A percentile compares a stretch with the other conserved stretches of the same genome.
Conservation (phyloP, 1,140 invertebrate genomes). For the Luehdorfia chinensis region DNA sequence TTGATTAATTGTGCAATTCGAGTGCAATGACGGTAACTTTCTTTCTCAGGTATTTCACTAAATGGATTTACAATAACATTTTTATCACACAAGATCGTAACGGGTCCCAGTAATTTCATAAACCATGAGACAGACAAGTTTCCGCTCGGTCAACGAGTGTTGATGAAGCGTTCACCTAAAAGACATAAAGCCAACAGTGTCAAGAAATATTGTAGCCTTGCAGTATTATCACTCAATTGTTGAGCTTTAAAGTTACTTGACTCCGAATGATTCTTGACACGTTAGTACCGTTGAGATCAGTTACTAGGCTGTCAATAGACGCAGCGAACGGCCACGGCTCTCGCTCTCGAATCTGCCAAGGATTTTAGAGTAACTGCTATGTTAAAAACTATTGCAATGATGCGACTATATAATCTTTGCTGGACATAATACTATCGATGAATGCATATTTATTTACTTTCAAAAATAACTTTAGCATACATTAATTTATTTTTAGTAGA, state of each 20-base stretch:
- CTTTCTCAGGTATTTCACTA: constrained; percentile 47
- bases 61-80: constrained; percentile 26
- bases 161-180: constrained; percentile 64
- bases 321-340: constrained; percentile 53
- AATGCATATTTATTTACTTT: too few species aligned
- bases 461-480: too few species aligned
- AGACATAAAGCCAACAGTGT: constrained; percentile 44
- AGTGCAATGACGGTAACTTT: constrained; percentile 54
- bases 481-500: background rate
- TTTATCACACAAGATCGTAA: constrained; percentile 57
- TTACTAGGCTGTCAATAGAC: constrained; percentile 56
- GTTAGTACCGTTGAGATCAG: constrained; percentile 56
- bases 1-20: constrained; percentile 54
- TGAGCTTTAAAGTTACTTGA: constrained; percentile 9
- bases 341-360: constrained; percentile 48
- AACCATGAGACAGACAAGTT: constrained; percentile 66
- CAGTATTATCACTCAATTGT: background rate
- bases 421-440: too few species aligned
- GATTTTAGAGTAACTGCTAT: background rate
- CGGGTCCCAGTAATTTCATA: constrained; percentile 61
- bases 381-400: constrained; percentile 2
- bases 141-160: constrained; percentile 60
- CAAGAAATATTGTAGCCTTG: constrained; percentile 32
- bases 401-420: too few species aligned
- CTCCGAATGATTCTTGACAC: constrained; percentile 38